Base-by-base conservation (phyloP, 2,113 vertebrate species). In the Blennius ocellaris region DNA sequence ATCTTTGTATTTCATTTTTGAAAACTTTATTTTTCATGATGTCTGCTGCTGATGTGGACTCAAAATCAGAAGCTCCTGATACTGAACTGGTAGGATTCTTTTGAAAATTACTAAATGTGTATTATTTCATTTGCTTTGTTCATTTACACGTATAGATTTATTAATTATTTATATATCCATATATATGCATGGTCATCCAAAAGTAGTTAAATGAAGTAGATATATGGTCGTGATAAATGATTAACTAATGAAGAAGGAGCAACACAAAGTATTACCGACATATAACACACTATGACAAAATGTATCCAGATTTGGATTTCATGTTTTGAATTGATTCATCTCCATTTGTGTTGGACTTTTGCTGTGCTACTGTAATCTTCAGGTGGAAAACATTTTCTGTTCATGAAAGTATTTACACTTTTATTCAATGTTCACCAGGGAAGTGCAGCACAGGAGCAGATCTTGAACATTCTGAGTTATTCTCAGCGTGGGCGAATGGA, bases 401-500 rank as follows among this genome's bases (percentile, higher is more conserved):
- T 37, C 50, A 9, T 41, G 9, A 44, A 16, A 53, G n/a, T 50
- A 69, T 8, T 43, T 12, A 1, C 0, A 55, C 6, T 78, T 48
- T 40, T 68, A 48, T 8, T 12, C 11, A 5, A 15, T 61, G 30
- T 64, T 76, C 41, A 55, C 6, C 63, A 76, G 78, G 52, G 69
- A 58, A 12, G 36, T 17, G 17, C 54, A n/a, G 92, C 93, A 41
- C 80, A 93, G 43, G 89, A 94, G 59, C 86, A 93, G 16, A 91
- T 94, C 73, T 80, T 93, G 64, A 85, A 91, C 43, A 83, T 94
- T 55, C 87, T 94, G 59, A 94, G 72, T 85, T 89, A 89, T 12
- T 88, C 91, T 50, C 93, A 95, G 71, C 85, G 89, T 0, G 92
- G 83, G 47, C 88, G 89, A 52, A 93, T 94, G 76, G 94, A 95